Percentiles rank a stretch among this genome's conserved stretches.
These are phyloP conservation scores for Sphenodon punctatus DNA, from an alignment of 2,797 vertebrate genomes.

Conservation along the genomic window DNA sequence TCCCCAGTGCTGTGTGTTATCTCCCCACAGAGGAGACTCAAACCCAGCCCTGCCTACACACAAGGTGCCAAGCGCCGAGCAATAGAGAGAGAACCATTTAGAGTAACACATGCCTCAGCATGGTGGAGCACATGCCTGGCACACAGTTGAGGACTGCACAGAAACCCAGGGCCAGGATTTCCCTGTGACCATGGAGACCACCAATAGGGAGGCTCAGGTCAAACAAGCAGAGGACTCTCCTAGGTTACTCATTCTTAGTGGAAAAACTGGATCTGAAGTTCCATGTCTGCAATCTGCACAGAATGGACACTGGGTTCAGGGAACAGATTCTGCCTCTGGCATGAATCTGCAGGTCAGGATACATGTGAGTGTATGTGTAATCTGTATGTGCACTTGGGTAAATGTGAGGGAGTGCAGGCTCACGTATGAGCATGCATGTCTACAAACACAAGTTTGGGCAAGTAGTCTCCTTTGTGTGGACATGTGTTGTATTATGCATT, in stretches of 20 bases:
- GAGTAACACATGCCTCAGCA: neutral
- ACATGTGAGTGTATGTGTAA: too few relatives aligned
- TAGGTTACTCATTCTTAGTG: neutral
- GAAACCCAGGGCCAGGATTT: neutral
- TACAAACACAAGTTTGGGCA: too few relatives aligned
- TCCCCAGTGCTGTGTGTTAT: too few relatives aligned
- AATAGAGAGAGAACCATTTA: neutral
- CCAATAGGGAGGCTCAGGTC: neutral
- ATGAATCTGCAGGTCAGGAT: too few relatives aligned
- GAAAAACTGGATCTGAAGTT: neutral
- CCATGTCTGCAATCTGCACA: too few relatives aligned
- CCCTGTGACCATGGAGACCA: neutral
- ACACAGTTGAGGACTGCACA: neutral
- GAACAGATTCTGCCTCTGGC: neutral
- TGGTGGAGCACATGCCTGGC: neutral
- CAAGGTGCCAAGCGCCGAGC: constrained; percentile 6
- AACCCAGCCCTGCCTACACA: constrained; percentile 6
- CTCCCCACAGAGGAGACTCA: neutral
- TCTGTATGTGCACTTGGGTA: neutral
- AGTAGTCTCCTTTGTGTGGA: too few relatives aligned
- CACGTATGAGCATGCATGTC: neutral
- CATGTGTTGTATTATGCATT: too few relatives aligned
- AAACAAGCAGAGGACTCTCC: neutral
- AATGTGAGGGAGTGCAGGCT: neutral
- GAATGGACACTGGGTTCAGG: neutral